Evolutionary conservation across 2,113 vertebrate genomes (phyloP).

Genomic region (Silurus asotus): DNA sequence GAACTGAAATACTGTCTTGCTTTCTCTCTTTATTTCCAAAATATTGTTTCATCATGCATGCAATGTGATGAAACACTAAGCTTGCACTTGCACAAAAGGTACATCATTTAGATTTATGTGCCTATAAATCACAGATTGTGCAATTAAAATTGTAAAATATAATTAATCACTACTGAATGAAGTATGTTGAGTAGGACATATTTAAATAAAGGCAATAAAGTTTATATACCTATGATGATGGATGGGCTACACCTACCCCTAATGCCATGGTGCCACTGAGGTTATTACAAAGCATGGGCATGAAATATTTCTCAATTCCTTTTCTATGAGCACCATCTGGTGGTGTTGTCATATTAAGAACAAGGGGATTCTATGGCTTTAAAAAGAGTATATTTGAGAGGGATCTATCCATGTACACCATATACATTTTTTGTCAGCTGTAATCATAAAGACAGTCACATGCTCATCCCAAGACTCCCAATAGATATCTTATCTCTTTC

Average conservation of each 20-base stretch:
- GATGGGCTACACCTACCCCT: neutral
- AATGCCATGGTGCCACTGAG: neutral
- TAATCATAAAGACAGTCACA: neutral
- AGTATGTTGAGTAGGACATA: neutral
- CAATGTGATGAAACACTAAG: neutral
- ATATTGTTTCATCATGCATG: neutral
- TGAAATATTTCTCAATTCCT: neutral
- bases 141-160: neutral
- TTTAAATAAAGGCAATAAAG: neutral
- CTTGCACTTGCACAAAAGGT: neutral
- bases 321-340: slow-evolving; percentile 42
- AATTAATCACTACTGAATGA: neutral
- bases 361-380: neutral
- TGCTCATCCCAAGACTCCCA: neutral
- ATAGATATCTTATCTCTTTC: neutral
- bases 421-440: slow-evolving; percentile 14
- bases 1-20: neutral
- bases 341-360: slow-evolving; percentile 16
- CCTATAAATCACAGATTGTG: neutral
- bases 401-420: slow-evolving; percentile 12
- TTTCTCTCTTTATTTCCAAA: neutral
- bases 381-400: slow-evolving; percentile 18
- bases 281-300: neutral
- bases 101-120: neutral
- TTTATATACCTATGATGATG: neutral